These are phyloP conservation scores for Xenopus borealis DNA, from an alignment of 2,113 vertebrate species.

Conservation along the genomic window DNA sequence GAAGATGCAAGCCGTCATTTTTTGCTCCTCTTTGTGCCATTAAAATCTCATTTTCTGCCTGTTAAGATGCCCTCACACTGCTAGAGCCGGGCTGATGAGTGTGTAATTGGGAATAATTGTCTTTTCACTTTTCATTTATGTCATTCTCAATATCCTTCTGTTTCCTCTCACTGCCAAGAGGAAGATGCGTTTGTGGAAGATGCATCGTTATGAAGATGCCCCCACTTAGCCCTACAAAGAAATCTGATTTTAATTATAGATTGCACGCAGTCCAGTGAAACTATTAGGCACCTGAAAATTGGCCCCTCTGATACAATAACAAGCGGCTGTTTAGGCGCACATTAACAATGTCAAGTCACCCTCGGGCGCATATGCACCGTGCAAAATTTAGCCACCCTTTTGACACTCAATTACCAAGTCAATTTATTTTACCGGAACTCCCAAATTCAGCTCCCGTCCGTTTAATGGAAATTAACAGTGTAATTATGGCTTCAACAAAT, in stretches of 20 bases:
- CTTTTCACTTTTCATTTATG: slow-evolving; percentile 99
- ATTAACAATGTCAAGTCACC: slow-evolving; percentile 70
- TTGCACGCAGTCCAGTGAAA: slow-evolving; percentile 66
- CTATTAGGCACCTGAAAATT: slow-evolving; percentile 68
- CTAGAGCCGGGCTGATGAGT: slow-evolving; percentile 89
- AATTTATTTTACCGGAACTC: slow-evolving; percentile 73
- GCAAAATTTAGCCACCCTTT: slow-evolving; percentile 70
- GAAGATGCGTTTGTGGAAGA: slow-evolving; percentile 63
- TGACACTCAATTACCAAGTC: slow-evolving; percentile 74
- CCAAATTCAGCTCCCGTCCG: slow-evolving; percentile 62
- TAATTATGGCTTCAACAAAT: slow-evolving; percentile 66
- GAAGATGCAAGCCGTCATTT: slow-evolving; percentile 76
- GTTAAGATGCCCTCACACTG: slow-evolving; percentile 88
- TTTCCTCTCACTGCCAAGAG: slow-evolving; percentile 71
- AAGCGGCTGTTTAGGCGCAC: slow-evolving; percentile 60
- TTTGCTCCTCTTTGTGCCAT: slow-evolving; percentile 92
- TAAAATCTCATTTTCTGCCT: slow-evolving; percentile 99
- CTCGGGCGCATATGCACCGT: slow-evolving; percentile 64
- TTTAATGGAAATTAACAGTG: slow-evolving; percentile 70
- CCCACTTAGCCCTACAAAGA: slow-evolving; percentile 71
- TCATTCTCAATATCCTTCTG: slow-evolving; percentile 84
- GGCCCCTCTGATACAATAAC: slow-evolving; percentile 66
- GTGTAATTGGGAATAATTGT: slow-evolving; percentile 99
- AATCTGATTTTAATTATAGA: slow-evolving; percentile 79
- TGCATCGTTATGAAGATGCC: slow-evolving; percentile 76